Percentiles rank a stretch among this genome's conserved stretches.
phyloP scores from a whole-genome alignment of 2,113 vertebrate species.

The Jacana jacana region DNA sequence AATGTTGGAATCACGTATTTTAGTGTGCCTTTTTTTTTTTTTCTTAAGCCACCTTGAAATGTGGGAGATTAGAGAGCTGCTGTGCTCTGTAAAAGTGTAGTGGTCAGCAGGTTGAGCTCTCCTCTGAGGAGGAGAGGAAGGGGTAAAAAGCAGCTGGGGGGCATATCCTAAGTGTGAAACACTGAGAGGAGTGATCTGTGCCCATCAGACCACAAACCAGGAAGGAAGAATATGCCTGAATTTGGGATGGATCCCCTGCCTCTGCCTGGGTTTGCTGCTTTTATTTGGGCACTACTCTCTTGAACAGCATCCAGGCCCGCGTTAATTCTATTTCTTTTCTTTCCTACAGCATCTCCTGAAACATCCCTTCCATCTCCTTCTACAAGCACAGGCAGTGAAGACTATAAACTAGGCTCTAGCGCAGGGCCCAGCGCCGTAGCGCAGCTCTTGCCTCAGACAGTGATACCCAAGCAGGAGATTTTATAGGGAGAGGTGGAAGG shows the following conservation, averaged over 20 bases:
- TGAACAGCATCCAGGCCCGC: neutral
- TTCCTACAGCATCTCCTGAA: slow-evolving; percentile 66
- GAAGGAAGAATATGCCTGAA: neutral
- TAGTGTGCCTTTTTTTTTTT: neutral
- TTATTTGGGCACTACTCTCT: neutral
- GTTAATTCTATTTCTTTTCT: slow-evolving; percentile 15
- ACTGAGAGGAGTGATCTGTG: rapidly evolving
- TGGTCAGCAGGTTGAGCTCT: neutral
- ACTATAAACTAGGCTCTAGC: slow-evolving; percentile 53
- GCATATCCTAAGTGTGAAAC: neutral
- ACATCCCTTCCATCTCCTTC: slow-evolving; percentile 69
- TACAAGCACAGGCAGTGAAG: slow-evolving; percentile 69
- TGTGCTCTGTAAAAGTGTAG: neutral
- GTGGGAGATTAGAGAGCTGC: neutral
- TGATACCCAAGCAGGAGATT: slow-evolving; percentile 71
- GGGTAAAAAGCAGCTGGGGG: neutral
- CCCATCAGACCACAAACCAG: neutral
- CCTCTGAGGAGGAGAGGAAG: neutral
- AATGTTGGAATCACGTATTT: neutral
- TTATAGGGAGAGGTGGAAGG: slow-evolving; percentile 40
- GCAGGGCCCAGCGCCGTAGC: neutral
- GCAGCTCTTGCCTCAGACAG: slow-evolving; percentile 55
- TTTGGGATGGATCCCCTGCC: neutral
- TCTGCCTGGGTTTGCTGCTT: neutral
- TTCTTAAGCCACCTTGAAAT: neutral